Percentiles rank a stretch among this genome's conserved stretches.
These are phyloP conservation scores for Chiroxiphia lanceolata DNA, from an alignment of 2,797 vertebrate species.

Conservation along the genomic window DNA sequence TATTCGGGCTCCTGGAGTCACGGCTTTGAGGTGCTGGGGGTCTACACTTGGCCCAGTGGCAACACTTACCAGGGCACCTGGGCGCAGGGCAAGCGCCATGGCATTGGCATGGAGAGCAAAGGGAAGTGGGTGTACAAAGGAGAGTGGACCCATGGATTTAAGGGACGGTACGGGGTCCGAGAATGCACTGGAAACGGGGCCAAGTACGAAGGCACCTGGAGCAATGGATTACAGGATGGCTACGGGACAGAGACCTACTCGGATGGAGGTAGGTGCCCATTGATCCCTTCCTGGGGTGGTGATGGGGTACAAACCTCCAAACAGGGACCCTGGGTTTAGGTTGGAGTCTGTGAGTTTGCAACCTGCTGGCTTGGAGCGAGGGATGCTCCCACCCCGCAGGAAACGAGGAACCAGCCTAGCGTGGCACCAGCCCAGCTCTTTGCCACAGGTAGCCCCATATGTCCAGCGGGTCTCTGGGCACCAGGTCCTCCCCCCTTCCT, in stretches of 20 bases:
- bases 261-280: slow-evolving; percentile 89
- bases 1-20: slow-evolving; percentile 97
- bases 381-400: neutral
- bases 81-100: slow-evolving; percentile 98
- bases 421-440: neutral
- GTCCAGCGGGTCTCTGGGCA: neutral
- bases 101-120: slow-evolving; percentile 96
- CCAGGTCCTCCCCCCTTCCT: neutral
- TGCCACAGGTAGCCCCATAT: slow-evolving; percentile 66
- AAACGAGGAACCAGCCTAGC: neutral
- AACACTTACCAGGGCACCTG: slow-evolving; percentile 99
- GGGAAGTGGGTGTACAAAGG: slow-evolving; percentile 99
- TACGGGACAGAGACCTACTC: slow-evolving; percentile 98
- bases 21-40: slow-evolving; percentile 96
- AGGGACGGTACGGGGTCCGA: slow-evolving; percentile 96
- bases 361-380: neutral
- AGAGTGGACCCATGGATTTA: slow-evolving; percentile 98
- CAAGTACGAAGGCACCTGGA: slow-evolving; percentile 98
- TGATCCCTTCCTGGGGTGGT: neutral
- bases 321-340: accelerated
- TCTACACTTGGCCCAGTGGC: slow-evolving; percentile 99
- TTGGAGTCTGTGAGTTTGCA: neutral
- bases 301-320: neutral
- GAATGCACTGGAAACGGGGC: slow-evolving; percentile 93
- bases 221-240: slow-evolving; percentile 97